A percentile compares a stretch with the other conserved stretches of the same genome.
These are phyloP conservation scores for Stictonetta naevosa DNA, from an alignment of 2,113 vertebrate species.

Conservation along the genomic window DNA sequence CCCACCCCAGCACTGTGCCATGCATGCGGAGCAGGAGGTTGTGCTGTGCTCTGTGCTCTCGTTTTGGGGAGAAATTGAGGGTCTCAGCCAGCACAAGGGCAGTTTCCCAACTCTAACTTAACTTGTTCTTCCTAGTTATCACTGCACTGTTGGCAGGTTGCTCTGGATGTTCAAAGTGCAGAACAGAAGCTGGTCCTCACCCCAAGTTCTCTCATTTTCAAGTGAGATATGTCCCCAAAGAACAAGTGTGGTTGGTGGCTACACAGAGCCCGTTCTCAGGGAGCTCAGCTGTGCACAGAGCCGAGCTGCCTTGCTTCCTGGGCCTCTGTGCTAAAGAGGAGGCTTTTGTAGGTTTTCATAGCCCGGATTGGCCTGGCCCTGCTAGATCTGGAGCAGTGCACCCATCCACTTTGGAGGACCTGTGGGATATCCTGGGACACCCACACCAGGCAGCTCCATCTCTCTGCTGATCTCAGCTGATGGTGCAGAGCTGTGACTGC, in stretches of 20 bases:
- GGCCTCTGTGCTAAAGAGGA: neutral
- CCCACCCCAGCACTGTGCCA: rapidly evolving
- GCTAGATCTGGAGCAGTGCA: neutral
- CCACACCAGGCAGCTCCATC: neutral
- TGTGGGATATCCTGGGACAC: rapidly evolving
- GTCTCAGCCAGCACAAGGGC: neutral
- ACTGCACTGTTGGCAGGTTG: neutral
- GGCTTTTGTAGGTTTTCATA: neutral
- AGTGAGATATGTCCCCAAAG: neutral
- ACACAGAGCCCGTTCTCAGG: rapidly evolving
- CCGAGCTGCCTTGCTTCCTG: neutral
- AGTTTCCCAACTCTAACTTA: neutral
- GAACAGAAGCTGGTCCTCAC: neutral
- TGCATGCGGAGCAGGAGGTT: rapidly evolving
- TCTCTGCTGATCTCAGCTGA: neutral
- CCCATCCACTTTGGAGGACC: rapidly evolving
- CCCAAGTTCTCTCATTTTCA: neutral
- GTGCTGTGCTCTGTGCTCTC: neutral
- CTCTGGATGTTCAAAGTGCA: neutral
- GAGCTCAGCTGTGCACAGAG: neutral
- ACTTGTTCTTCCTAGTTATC: neutral
- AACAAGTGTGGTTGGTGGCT: neutral
- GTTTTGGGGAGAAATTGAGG: neutral
- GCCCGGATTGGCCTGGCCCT: neutral
- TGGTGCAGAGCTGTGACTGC: neutral